Conservation (phyloP, 2,797 vertebrate species). For the Petrocephalus sullivani region DNA sequence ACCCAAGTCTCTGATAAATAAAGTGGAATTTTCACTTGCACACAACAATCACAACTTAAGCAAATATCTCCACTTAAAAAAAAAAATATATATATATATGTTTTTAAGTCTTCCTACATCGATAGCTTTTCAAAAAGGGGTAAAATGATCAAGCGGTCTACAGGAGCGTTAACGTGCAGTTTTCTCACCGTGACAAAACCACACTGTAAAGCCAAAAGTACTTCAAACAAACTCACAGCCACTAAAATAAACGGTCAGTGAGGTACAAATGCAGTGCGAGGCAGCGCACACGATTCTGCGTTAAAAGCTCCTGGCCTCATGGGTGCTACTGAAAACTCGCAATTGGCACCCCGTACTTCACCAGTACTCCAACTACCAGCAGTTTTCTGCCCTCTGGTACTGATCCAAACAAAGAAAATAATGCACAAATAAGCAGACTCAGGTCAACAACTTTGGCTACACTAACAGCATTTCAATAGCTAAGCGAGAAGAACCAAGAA, state of each 20-base stretch:
- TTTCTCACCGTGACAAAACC: background rate
- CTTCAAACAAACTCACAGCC: background rate
- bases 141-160: background rate
- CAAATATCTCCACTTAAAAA: background rate
- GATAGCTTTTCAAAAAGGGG: background rate
- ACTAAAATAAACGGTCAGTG: background rate
- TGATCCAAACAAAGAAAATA: background rate
- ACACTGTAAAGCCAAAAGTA: background rate
- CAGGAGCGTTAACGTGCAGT: background rate
- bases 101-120: background rate
- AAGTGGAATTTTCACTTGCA: background rate
- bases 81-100: background rate
- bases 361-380: background rate
- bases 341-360: background rate
- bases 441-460: background rate
- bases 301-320: background rate
- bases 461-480: background rate
- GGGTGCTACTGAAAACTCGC: background rate
- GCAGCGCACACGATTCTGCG: background rate
- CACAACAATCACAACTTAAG: background rate
- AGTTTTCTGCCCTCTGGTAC: background rate
- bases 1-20: background rate
- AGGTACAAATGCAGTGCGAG: background rate
- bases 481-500: background rate
- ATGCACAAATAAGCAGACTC: background rate